Base-by-base conservation (phyloP, 2,888 invertebrate species). In the Platycnemis pennipes region DNA sequence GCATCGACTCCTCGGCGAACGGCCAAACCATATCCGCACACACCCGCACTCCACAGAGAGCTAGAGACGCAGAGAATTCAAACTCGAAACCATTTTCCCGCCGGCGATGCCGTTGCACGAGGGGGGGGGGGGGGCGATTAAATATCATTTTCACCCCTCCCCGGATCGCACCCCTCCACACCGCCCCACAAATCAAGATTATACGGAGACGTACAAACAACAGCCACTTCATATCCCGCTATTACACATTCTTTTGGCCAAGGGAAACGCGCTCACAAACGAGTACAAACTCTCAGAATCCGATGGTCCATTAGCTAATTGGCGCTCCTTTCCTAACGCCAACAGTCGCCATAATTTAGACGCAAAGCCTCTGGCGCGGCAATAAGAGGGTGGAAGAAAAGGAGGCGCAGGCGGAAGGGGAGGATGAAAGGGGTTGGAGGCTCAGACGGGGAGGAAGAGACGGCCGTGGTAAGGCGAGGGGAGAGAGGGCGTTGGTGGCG, bases 221-320 rank as follows among this genome's bases (percentile, higher is more conserved):
- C 91, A 91, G 63, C 56, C 63, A 63, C 63, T 91, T 91, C 63
- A 63, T 56, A 91, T 31, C 91, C 91, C 31, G n/a, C 37, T 42
- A 87, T 89, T 89, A 56, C 89, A n/a, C 22, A 37, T 89, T 56
- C 87, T 56, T 77, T 53, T 26, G 91, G 56, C 53, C 91, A 31
- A 56, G 63, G 26, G 63, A n/a, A 16, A 63, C 26, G 31, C 53
- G n/a, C 91, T 44, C 63, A n/a, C 63, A 44, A 91, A 63, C 91
- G 91, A 45, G 91, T 91, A 69, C 91, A 63, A 63, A 91, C 56
- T 91, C 91, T 44, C 91, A 56, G 91, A 91, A 44, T 63, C 91
- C 63, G 63, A 91, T 63, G 91, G 91, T 91, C 91, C 91, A 91
- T 91, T 91, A 91, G 91, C 91, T 91, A 91, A 91, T 91, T 91